phyloP scores from a whole-genome alignment of 2,797 vertebrate species.

The Eospalax fontanierii region DNA sequence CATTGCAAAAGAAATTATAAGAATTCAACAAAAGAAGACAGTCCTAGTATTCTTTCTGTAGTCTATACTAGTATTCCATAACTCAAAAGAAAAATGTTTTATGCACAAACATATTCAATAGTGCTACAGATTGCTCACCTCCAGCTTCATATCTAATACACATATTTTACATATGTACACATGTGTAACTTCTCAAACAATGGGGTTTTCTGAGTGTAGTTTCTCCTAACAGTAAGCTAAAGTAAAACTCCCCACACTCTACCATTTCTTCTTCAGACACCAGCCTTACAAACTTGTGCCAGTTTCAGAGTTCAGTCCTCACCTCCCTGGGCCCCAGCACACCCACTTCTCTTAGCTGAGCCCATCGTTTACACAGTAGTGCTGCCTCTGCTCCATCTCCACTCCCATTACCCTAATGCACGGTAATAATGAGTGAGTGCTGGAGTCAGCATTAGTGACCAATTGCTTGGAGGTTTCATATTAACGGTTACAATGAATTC shows the following conservation, averaged over 20 bases:
- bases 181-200: neutral
- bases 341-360: neutral
- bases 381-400: neutral
- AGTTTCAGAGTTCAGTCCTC: neutral
- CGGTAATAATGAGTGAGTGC: neutral
- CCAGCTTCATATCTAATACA: neutral
- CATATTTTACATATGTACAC: neutral
- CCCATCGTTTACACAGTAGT: neutral
- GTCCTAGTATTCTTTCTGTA: too few species aligned
- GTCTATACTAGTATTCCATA: too few species aligned
- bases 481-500: neutral
- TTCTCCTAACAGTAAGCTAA: neutral
- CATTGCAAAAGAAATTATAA: constrained; percentile 41
- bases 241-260: neutral
- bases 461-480: constrained; percentile 39
- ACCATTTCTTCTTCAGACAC: neutral
- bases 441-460: neutral
- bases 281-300: neutral
- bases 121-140: constrained; percentile 31
- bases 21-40: too few species aligned
- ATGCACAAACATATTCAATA: neutral
- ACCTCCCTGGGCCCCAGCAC: neutral
- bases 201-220: neutral
- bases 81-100: too few species aligned
- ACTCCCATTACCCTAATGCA: neutral